phyloP scores from a whole-genome alignment of 1,140 invertebrate genomes.

The Oryzaephilus surinamensis region DNA sequence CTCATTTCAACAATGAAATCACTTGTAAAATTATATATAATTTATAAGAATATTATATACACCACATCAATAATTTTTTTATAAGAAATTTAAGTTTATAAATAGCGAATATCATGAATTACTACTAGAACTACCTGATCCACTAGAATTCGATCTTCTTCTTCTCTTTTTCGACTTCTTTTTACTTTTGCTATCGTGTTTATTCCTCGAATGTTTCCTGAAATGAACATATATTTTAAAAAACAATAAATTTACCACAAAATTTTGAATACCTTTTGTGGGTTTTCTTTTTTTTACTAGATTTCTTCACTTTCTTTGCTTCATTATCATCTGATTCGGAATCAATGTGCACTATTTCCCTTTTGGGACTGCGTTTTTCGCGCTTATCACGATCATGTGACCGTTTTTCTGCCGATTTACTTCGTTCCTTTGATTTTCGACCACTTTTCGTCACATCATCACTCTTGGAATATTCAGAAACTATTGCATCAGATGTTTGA shows the following conservation, averaged over 20 bases:
- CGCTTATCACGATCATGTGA: not conserved
- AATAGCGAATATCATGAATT: no score
- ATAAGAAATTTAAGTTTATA: no score
- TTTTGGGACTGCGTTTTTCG: slow-evolving; percentile 1
- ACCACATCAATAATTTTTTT: no score
- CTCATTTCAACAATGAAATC: no score
- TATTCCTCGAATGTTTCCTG: slow-evolving; percentile 25
- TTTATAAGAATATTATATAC: no score
- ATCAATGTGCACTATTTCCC: slow-evolving; percentile 1
- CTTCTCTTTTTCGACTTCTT: slow-evolving; percentile 24
- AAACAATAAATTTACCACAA: not conserved
- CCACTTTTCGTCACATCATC: slow-evolving; percentile 4
- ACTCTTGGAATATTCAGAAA: not conserved
- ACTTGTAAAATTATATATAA: no score
- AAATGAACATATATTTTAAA: slow-evolving; percentile 10
- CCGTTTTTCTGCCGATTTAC: slow-evolving; percentile 7
- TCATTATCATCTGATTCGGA: slow-evolving; percentile 13
- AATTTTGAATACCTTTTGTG: not conserved
- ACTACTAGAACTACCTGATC: slow-evolving; percentile 11
- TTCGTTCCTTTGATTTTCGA: no score
- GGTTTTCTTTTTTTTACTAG: no score
- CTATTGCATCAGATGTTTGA: not conserved
- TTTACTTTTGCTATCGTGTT: slow-evolving; percentile 17
- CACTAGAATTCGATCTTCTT: slow-evolving; percentile 15
- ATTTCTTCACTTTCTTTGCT: slow-evolving; percentile 23